Evolutionary conservation across 2,888 invertebrate genomes (phyloP).

Genomic region (Andrena flavipes): DNA sequence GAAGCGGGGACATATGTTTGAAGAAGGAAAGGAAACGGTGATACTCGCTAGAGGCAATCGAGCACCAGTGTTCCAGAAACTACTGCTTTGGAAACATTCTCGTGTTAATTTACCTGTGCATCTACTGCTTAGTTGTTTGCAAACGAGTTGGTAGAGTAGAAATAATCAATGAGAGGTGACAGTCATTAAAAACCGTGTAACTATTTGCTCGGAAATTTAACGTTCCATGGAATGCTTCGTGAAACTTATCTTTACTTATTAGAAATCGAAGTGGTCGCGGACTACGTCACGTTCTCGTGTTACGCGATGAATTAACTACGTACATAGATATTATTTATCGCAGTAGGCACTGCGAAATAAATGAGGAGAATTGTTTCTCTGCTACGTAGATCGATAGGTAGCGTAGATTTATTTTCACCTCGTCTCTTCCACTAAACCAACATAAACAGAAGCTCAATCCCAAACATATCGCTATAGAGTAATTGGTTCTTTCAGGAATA

Average conservation of each 20-base stretch:
- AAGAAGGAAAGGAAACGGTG: neutral
- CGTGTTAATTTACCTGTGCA: neutral
- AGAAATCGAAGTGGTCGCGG: slow-evolving; percentile 18
- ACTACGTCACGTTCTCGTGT: neutral
- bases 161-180: neutral
- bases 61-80: no score
- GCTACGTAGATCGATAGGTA: neutral
- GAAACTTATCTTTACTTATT: slow-evolving; percentile 28
- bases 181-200: slow-evolving; percentile 4
- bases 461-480: neutral
- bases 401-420: no score
- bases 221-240: neutral
- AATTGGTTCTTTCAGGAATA: neutral
- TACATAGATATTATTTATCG: slow-evolving; percentile 6
- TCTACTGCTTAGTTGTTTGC: neutral
- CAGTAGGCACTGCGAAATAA: neutral
- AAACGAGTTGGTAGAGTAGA: neutral
- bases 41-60: no score
- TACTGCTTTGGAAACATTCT: no score
- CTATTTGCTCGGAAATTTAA: neutral
- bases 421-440: no score
- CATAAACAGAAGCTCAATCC: no score
- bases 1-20: neutral
- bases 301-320: slow-evolving; percentile 7
- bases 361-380: neutral